Evolutionary conservation across 2,113 vertebrate species (phyloP), one percentile per base, ranked within the genome.

Genomic region (Canis aureus): DNA sequence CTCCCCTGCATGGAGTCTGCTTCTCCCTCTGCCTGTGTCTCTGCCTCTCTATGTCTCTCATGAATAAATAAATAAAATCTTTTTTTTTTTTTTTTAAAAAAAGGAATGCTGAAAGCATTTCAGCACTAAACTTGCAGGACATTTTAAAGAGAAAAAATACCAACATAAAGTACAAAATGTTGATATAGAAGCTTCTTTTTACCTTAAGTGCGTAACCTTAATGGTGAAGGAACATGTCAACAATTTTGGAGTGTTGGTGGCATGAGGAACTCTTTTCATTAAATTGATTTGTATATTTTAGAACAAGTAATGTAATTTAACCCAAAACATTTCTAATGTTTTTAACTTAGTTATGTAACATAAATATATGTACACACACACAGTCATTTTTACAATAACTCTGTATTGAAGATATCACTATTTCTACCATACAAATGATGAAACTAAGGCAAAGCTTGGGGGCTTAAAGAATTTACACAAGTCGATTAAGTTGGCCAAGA

Each of bases 201-300:
- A 11, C 69, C 5, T 69, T 82, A 35, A 89, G n/a, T 6, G 43
- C 91, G 74, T 67, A n/a, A 11, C 22, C 4, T 4, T 57, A 81
- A 55, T 66, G 20, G 16, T 91, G 53, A 96, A 94, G 29, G 23
- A 91, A 67, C 2, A 35, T 27, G 8, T 55, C 3, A 10, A 23
- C 15, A 51, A 91, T 80, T 59, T 87, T 80, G 78, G 17, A 74
- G 17, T n/a, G 12, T 53, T 73, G 55, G 16, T 53, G 55, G 16
- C 49, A 17, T 91, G 55, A 38, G 32, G 11, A 59, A 74, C 13
- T 53, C 3, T 91, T 90, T 92, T 57, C 17, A 43, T 74, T 57
- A 25, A 38, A 64, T 84, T 91, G n/a, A 7, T 85, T 81, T 96
- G n/a, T 84, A 2, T 81, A 43, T 84, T 97, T 84, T 94, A 96